phyloP scores from a whole-genome alignment of 2,113 vertebrate species.

The Thoracochromis brauschi region DNA sequence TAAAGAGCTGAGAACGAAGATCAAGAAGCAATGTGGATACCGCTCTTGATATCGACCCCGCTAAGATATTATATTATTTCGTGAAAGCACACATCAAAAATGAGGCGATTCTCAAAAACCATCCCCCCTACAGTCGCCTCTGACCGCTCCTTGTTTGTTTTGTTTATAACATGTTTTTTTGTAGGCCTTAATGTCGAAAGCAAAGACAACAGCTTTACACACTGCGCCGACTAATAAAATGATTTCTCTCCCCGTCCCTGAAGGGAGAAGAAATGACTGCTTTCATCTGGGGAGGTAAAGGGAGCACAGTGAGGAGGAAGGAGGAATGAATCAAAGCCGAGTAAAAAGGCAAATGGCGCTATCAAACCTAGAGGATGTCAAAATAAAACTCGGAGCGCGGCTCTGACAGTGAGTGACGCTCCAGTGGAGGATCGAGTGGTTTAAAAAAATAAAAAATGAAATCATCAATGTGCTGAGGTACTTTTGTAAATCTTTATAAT shows the following conservation, averaged over 20 bases:
- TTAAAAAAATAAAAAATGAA: background rate
- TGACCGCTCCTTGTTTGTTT: background rate
- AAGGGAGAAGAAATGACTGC: conserved; percentile 16
- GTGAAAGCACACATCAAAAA: background rate
- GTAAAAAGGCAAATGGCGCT: conserved; percentile 26
- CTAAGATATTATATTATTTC: background rate
- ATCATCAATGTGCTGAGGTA: background rate
- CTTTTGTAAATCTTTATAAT: background rate
- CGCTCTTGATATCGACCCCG: background rate
- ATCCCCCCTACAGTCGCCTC: background rate
- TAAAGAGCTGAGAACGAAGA: background rate
- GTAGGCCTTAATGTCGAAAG: background rate
- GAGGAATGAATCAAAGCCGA: conserved; percentile 7
- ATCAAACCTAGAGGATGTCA: conserved; percentile 31
- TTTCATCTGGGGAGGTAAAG: conserved; percentile 29
- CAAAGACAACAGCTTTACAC: background rate
- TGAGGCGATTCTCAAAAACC: background rate
- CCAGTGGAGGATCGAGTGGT: background rate
- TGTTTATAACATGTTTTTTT: background rate
- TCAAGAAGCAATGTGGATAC: background rate
- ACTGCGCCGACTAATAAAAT: background rate
- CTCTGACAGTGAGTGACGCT: conserved; percentile 7
- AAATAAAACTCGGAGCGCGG: conserved; percentile 25
- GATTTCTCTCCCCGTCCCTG: background rate
- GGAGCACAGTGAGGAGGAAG: background rate